Conservation (phyloP, 2,113 vertebrate genomes). For the Smithornis capensis region DNA sequence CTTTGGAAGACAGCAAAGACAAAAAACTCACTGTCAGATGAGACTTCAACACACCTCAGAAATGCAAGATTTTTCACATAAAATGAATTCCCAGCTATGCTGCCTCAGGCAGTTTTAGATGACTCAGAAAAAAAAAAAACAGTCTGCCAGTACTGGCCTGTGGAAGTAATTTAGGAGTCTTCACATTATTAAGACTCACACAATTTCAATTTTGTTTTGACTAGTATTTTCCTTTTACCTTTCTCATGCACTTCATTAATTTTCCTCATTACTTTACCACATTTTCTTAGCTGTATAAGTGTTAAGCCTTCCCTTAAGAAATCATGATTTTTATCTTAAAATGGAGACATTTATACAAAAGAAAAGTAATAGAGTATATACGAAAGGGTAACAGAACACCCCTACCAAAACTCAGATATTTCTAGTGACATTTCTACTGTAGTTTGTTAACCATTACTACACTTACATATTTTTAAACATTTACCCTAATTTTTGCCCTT, state of each 20-base stretch:
- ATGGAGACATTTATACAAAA: not conserved
- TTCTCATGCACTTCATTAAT: not conserved
- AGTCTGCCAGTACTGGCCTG: not conserved
- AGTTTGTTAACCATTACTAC: not conserved
- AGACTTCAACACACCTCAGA: not conserved
- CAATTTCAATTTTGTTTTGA: not conserved
- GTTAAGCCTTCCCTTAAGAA: not conserved
- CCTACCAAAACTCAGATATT: not conserved
- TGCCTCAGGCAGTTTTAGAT: not conserved
- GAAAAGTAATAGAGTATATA: not conserved
- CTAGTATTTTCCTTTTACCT: not conserved
- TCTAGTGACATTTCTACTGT: not conserved
- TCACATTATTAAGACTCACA: not conserved
- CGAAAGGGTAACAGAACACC: not conserved
- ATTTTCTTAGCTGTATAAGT: not conserved
- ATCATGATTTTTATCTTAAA: not conserved
- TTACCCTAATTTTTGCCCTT: not conserved
- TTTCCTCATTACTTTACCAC: not conserved
- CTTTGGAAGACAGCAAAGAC: not conserved
- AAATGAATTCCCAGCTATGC: not conserved
- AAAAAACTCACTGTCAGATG: not conserved
- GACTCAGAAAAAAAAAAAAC: not conserved
- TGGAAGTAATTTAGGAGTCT: slow-evolving; percentile 8
- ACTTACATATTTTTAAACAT: not conserved
- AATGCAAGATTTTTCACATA: not conserved